Evolutionary conservation across 1,140 invertebrate genomes (phyloP).

Genomic region (Heterodera schachtii): DNA sequence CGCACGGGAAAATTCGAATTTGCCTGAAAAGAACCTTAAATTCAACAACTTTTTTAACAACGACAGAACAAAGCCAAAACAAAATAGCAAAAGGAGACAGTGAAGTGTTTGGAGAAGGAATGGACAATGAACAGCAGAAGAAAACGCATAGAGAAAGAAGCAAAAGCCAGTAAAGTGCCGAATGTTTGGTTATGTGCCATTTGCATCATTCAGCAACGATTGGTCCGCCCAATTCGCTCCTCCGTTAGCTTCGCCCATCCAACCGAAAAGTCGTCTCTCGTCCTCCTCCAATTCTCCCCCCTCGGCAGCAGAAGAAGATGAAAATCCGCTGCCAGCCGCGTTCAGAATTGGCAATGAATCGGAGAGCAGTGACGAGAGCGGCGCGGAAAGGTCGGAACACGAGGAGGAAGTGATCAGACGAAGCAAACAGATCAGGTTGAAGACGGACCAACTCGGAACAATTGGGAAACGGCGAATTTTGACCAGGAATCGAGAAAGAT

Average conservation of each 20-base stretch:
- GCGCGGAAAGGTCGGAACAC: slow-evolving; percentile 22
- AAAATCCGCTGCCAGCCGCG: slow-evolving; percentile 1
- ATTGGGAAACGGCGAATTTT: not conserved
- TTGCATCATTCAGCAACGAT: not conserved
- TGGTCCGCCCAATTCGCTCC: not conserved
- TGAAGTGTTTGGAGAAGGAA: not conserved
- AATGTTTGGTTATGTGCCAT: not conserved
- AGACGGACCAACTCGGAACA: not conserved
- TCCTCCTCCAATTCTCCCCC: not conserved
- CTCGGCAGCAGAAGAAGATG: not conserved
- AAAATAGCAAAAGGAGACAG: not conserved
- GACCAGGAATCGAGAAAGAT: slow-evolving; percentile 22
- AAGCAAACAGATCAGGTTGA: slow-evolving; percentile 24
- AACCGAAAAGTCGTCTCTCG: not conserved
- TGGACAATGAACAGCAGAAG: not conserved
- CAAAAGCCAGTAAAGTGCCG: not conserved
- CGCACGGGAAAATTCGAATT: not conserved
- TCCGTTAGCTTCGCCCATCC: not conserved
- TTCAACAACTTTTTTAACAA: not conserved
- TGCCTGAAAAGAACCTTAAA: not conserved
- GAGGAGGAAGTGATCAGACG: slow-evolving; percentile 17
- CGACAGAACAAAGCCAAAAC: not conserved
- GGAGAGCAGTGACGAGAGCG: slow-evolving; percentile 3
- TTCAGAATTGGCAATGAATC: not conserved
- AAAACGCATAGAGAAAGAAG: not conserved